These are phyloP conservation scores for Perdita meconis DNA, from an alignment of 2,888 invertebrate genomes.

Conservation along the genomic window DNA sequence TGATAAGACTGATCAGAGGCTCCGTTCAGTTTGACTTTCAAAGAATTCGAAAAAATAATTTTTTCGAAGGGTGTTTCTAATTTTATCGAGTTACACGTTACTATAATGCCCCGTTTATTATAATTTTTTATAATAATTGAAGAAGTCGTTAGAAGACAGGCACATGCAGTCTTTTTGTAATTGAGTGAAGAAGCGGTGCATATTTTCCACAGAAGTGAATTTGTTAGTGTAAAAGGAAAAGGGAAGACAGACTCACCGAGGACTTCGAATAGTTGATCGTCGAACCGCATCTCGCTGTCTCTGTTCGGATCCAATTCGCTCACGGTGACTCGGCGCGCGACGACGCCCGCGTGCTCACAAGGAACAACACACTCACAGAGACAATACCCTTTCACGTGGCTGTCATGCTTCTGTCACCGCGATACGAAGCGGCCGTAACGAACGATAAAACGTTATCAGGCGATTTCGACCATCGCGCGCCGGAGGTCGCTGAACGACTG, in stretches of 20 bases:
- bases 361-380: constrained; percentile 33
- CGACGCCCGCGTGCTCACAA: neutral
- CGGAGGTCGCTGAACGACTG: constrained; percentile 50
- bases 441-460: neutral
- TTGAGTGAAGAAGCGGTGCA: neutral
- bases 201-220: neutral
- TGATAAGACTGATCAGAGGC: too few relatives aligned
- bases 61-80: too few relatives aligned
- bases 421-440: neutral
- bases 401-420: constrained; percentile 50
- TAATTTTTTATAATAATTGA: too few relatives aligned
- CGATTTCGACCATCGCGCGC: constrained; percentile 35
- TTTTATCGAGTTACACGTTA: too few relatives aligned
- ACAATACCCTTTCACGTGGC: constrained; percentile 36
- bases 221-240: neutral
- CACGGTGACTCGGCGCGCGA: neutral
- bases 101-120: too few relatives aligned
- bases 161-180: too few relatives aligned
- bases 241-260: constrained; percentile 72
- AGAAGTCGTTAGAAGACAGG: too few relatives aligned
- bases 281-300: constrained; percentile 76
- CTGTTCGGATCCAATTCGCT: neutral
- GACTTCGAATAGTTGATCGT: constrained; percentile 79
- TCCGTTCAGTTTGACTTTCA: too few relatives aligned
- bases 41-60: too few relatives aligned